phyloP scores from a whole-genome alignment of 2,888 invertebrate genomes.

The Zaprionus bogoriensis region DNA sequence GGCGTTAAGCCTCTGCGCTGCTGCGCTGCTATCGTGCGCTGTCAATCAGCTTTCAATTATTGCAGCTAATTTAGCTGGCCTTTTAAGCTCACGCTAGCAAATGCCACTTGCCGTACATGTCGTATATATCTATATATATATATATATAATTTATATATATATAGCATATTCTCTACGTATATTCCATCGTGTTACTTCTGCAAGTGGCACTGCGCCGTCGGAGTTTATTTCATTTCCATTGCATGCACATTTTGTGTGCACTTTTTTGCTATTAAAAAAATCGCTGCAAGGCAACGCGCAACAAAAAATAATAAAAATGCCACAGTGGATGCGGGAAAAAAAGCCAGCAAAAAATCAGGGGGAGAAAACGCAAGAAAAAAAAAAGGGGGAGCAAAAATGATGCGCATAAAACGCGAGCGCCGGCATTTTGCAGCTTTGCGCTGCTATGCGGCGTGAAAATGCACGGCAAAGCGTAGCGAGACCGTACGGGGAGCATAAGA shows the following conservation, averaged over 20 bases:
- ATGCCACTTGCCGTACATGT: constrained; percentile 29
- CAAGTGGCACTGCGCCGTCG: constrained; percentile 30
- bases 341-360: constrained; percentile 17
- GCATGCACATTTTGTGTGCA: constrained; percentile 50
- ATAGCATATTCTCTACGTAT: constrained; percentile 1
- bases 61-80: constrained; percentile 56
- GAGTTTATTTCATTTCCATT: constrained; percentile 64
- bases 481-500: constrained; percentile 14
- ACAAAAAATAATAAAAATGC: constrained; percentile 49
- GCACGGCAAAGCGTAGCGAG: constrained; percentile 32
- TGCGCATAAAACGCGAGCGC: constrained; percentile 62
- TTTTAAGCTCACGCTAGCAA: constrained; percentile 25
- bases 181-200: constrained; percentile 24
- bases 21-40: constrained; percentile 10
- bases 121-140: too few species aligned
- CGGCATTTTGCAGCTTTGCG: constrained; percentile 58
- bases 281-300: constrained; percentile 28
- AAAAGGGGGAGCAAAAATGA: constrained; percentile 22
- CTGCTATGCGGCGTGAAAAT: constrained; percentile 57
- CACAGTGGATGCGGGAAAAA: constrained; percentile 28
- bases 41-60: constrained; percentile 65
- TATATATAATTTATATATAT: too few species aligned
- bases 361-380: constrained; percentile 12
- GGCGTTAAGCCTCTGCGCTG: neutral
- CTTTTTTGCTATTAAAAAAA: constrained; percentile 48